These are phyloP conservation scores for Microcebus ravelobensis DNA, from an alignment of 2,113 vertebrate genomes.

Conservation along the genomic window DNA sequence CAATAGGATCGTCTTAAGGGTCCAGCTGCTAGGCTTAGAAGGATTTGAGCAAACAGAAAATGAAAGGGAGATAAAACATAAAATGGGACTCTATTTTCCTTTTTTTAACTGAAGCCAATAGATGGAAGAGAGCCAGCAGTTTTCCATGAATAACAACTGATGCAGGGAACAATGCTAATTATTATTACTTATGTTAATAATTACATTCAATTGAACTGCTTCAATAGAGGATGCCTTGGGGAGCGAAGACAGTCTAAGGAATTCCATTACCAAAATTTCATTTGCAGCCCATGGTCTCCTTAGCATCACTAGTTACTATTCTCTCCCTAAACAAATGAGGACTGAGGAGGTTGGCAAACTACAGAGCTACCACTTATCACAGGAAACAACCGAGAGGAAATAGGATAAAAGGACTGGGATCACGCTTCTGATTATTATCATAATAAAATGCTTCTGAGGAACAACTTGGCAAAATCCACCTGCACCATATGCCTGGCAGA, in stretches of 20 bases:
- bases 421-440: neutral
- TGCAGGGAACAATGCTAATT: constrained; percentile 25
- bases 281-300: constrained; percentile 1
- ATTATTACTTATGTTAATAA: constrained; percentile 67
- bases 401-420: neutral
- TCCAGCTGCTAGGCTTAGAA: neutral
- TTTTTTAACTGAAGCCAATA: neutral
- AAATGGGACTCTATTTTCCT: constrained; percentile 12
- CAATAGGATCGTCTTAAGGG: neutral
- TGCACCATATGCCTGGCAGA: constrained; percentile 51
- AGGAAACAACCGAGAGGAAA: constrained; percentile 49
- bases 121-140: neutral
- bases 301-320: constrained; percentile 61
- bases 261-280: constrained; percentile 47
- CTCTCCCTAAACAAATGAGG: constrained; percentile 56
- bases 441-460: constrained; percentile 60
- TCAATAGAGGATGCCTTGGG: constrained; percentile 11
- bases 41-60: neutral
- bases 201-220: constrained; percentile 47
- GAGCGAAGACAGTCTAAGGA: neutral
- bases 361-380: constrained; percentile 7
- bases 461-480: constrained; percentile 65
- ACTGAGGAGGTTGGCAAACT: neutral
- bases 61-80: neutral
- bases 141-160: constrained; percentile 44